Evolutionary conservation across 2,888 invertebrate species (phyloP).

Genomic region (Agriopis aurantiaria): DNA sequence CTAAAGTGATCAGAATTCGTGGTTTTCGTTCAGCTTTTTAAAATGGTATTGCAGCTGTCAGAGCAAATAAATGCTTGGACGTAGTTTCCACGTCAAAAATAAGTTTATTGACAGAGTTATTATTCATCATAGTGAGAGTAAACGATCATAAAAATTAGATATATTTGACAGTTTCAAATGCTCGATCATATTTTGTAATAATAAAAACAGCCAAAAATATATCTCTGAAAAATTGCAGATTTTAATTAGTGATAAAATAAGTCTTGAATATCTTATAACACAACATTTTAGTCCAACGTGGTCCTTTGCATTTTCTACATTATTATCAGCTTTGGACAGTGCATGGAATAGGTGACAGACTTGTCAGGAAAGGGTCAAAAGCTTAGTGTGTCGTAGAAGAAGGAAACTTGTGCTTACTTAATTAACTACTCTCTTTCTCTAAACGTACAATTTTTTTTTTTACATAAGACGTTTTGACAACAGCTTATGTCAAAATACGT

Average conservation of each 20-base stretch:
- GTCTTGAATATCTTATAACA: slow-evolving; percentile 40
- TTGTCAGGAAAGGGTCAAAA: slow-evolving; percentile 53
- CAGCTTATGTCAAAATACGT: slow-evolving; percentile 7
- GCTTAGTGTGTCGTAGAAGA: slow-evolving; percentile 84
- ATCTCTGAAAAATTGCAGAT: background rate
- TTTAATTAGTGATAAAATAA: background rate
- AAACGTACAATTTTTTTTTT: slow-evolving; percentile 30
- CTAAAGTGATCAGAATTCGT: too few relatives aligned
- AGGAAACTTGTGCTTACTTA: slow-evolving; percentile 73
- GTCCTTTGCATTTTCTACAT: slow-evolving; percentile 51
- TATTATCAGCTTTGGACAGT: slow-evolving; percentile 67
- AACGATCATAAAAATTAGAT: too few relatives aligned
- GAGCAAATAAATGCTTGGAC: too few relatives aligned
- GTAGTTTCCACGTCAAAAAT: background rate
- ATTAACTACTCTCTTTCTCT: slow-evolving; percentile 30
- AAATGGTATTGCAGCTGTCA: too few relatives aligned
- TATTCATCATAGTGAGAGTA: too few relatives aligned
- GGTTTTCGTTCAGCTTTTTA: too few relatives aligned
- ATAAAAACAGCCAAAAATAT: background rate
- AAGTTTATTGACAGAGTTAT: background rate
- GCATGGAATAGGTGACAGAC: slow-evolving; percentile 80
- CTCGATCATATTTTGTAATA: background rate
- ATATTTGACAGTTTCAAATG: too few relatives aligned
- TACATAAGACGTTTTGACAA: slow-evolving; percentile 8
- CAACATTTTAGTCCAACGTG: slow-evolving; percentile 35